Base-by-base conservation (phyloP, 1,140 invertebrate genomes). In the Brachionus calyciflorus region DNA sequence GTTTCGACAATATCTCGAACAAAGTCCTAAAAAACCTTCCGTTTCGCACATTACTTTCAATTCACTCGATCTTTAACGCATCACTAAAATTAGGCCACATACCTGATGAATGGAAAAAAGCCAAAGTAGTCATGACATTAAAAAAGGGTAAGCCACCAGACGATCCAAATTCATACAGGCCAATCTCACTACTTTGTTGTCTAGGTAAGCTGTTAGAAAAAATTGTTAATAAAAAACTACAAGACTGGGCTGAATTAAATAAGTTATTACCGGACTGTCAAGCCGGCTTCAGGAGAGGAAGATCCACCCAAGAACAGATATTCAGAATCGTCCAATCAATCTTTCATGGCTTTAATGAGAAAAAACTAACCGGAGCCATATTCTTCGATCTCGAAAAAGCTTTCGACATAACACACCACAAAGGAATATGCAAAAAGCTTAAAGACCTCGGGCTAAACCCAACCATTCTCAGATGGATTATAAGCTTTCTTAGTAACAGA, bases 361-460 rank as follows among this genome's bases (percentile, higher is more conserved):
- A 82, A 2, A 73, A 81, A 44, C 75, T 79, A 9, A 80, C 81
- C 6, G 77, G 78, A 0, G 77, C 81, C 48, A 28, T 84, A 0
- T 77, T 84, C 9, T 79, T 86, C 14, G 84, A 86, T 46, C 78
- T 85, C 2, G 80, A 80, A 53, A 84, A 85, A 79, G 83, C 84
- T 0, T 85, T 85, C 51, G 85, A 86, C 63, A 79, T 77, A 69
- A 81, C 83, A 0, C 84, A 83, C 82, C 77, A 81, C 12, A 65
- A 80, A 9, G 84, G 82, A 0, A 78, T 85, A 0, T 46, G 83
- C 1, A 79, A 79, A 24, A 85, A 82, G 78, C 69, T 85, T n/a
- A 10, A 46, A 19, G 41, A 69, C 40, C 40, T 69, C 2, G 65
- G 40, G 9, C 30, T 60, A 17, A 60, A 33, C 55, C 30, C 10